Base-by-base conservation (phyloP, 2,888 invertebrate species). In the Petrolisthes cinctipes region DNA sequence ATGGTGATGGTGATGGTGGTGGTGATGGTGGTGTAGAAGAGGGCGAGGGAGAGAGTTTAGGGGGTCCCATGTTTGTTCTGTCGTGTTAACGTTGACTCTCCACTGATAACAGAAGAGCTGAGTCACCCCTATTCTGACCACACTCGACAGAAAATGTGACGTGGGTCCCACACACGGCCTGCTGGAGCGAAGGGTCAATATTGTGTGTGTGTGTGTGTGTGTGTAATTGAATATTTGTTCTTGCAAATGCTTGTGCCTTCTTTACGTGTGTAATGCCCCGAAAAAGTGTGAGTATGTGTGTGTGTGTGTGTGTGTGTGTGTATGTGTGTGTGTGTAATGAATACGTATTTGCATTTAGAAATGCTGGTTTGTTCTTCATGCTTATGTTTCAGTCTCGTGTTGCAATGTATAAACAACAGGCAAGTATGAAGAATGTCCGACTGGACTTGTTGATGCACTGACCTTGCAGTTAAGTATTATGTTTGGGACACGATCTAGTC, bases 21-120 rank as follows among this genome's bases (percentile, higher is more conserved):
- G 61, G 17, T 61, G 61, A 61, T 61, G 61, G 4, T 17, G 61
- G 17, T 61, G 61, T 61, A 17, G 61, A 17, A 1, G 61, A 61
- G 61, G 17, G 61, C 71, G 71, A n/a, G 3, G 71, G 71, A 37
- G 71, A 71, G 71, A n/a, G 71, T 37, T 37, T 37, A 71, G 71
- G 71, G 14, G 71, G 71, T 71, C 71, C n/a, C 17, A n/a, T 71
- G 71, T 71, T 71, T 71, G 71, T n/a, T 17, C 71, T 71, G 71
- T 71, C n/a, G 71, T 20, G 71, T 85, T 85, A 66, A 85, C 85
- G 78, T 68, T 73, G 79, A 79, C 80, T 73, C 17, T 85, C 81
- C 85, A 81, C 80, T 81, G 85, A 85, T 85, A 85, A 85, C 66
- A 80, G 56, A 85, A 71, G 57, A 53, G 85, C 85, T 75, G 85